phyloP scores from a whole-genome alignment of 2,113 vertebrate genomes.

The Silurus asotus region DNA sequence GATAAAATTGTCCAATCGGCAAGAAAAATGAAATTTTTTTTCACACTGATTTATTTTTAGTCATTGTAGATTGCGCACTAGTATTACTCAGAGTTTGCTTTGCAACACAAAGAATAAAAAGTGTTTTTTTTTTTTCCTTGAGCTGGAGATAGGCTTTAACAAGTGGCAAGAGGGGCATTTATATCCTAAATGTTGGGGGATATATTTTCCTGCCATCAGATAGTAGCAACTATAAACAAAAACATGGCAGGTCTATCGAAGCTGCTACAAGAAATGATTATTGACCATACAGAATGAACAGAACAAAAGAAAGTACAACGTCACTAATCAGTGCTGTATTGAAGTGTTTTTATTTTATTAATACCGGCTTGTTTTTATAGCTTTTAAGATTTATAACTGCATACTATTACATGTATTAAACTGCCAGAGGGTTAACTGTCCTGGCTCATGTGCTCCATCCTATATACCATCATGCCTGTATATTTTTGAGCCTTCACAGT shows the following conservation, averaged over 20 bases:
- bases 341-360: neutral
- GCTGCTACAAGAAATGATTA: neutral
- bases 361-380: neutral
- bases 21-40: neutral
- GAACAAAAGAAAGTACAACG: no score
- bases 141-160: neutral
- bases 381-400: neutral
- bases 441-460: neutral
- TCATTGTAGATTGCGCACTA: neutral
- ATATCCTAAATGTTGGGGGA: neutral
- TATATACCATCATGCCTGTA: neutral
- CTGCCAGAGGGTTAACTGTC: neutral
- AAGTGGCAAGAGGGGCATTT: neutral
- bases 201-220: neutral
- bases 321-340: neutral
- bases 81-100: neutral
- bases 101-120: neutral
- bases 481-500: neutral
- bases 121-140: neutral
- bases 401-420: neutral
- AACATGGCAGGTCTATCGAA: neutral
- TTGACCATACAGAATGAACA: neutral
- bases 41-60: neutral
- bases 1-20: constrained; percentile 12
- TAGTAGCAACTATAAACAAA: neutral